phyloP scores from a whole-genome alignment of 92 coral and sea anemone species.

The Diadumene lineata region DNA sequence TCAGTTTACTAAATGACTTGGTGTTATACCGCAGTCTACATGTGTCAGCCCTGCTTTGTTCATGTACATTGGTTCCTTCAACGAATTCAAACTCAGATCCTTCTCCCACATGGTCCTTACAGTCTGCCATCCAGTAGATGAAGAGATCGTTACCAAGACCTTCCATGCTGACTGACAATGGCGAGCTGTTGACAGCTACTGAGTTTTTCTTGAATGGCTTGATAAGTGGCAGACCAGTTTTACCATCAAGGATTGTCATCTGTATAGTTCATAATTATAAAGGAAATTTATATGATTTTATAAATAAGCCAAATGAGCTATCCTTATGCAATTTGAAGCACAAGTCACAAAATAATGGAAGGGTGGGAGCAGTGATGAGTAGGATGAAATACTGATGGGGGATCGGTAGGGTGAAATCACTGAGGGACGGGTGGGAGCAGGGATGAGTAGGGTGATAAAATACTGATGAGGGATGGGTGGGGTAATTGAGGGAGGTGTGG shows the following conservation, averaged over 20 bases:
- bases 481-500: no score
- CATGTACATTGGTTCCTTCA: conserved; percentile 97
- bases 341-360: no score
- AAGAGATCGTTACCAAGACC: conserved; percentile 90
- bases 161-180: conserved; percentile 89
- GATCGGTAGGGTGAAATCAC: no score
- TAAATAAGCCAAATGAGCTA: no score
- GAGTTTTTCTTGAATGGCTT: conserved; percentile 74
- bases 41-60: conserved; percentile 99
- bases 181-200: conserved; percentile 90
- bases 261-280: no score
- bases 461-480: no score
- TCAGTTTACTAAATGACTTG: conserved; percentile 89
- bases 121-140: conserved; percentile 93
- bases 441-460: no score
- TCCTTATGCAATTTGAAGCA: no score
- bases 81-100: conserved; percentile 91
- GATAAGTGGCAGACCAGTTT: conserved; percentile 79
- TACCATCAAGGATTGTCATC: conserved; percentile 92
- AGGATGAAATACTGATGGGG: no score
- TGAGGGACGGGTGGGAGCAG: no score
- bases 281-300: no score
- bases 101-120: conserved; percentile 90
- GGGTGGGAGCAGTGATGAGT: no score
- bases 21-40: conserved; percentile 85